Percentiles rank a stretch among this genome's conserved stretches.
Conservation (phyloP, 2,113 vertebrate species). For the Paracanthobrama guichenoti region DNA sequence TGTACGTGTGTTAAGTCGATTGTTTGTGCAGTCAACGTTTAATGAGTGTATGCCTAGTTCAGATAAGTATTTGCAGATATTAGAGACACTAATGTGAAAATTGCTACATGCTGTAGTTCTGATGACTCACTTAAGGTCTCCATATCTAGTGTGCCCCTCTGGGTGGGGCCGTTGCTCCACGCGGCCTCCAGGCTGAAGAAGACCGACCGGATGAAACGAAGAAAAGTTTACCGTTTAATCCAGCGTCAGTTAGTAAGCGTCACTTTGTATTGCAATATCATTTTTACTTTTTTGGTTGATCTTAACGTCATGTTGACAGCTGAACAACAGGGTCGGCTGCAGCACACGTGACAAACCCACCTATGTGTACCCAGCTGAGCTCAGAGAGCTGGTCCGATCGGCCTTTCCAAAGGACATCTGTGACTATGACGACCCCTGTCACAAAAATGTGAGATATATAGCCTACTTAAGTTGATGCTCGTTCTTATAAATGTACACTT, state of each 20-base stretch:
- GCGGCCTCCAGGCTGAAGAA: constrained; percentile 59
- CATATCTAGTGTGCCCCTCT: constrained; percentile 66
- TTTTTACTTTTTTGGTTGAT: not conserved
- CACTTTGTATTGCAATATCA: not conserved
- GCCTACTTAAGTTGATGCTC: not conserved
- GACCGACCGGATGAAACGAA: constrained; percentile 62
- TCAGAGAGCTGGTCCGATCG: constrained; percentile 67
- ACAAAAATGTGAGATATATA: constrained; percentile 57
- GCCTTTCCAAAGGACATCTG: constrained; percentile 66
- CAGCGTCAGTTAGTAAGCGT: constrained; percentile 68
- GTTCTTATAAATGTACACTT: not conserved
- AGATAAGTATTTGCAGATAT: not conserved
- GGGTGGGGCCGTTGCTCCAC: constrained; percentile 68
- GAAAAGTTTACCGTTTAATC: constrained; percentile 69
- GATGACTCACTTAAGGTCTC: not conserved
- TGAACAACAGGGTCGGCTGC: constrained; percentile 58
- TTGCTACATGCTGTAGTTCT: not conserved
- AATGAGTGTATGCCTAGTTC: not conserved
- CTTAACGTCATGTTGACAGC: constrained; percentile 44
- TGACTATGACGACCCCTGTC: constrained; percentile 65
- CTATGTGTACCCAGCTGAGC: constrained; percentile 68
- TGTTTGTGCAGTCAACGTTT: too few relatives aligned
- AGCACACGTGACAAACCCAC: constrained; percentile 59
- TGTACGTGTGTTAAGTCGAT: not conserved
- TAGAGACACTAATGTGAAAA: not conserved